Base-by-base conservation (phyloP, 2,888 invertebrate species). In the Hyppa rectilinea region DNA sequence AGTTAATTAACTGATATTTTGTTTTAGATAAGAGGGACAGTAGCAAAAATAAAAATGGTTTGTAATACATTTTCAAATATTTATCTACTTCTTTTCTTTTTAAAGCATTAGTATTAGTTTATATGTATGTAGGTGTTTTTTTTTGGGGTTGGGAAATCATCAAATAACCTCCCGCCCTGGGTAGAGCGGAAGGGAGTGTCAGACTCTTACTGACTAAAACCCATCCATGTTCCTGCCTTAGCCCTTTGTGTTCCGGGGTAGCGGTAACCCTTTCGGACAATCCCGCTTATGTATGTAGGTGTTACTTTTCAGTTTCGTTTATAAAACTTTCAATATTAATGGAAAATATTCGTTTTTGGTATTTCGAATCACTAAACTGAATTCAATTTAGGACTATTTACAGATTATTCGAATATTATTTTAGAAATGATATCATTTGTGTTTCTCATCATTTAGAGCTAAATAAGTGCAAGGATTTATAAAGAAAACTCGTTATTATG, bases 11-110 rank as follows among this genome's bases (percentile, higher is more conserved):
- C 43, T 71, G 55, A 81, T 79, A 81, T 79, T 79, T 79, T 79
- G 79, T 79, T 79, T 79, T 79, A 79, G 79, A 79, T 79, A 79
- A 81, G 56, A 79, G 66, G 79, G 82, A 79, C 82, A 63, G 71
- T 78, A 78, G 82, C 63, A 79, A 79, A 79, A 79, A 81, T 78
- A 79, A 79, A 64, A 81, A 79, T 77, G 79, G 79, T 79, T 79
- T 78, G 79, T 79, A 75, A 78, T 71, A 75, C 50, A 75, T 78
- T 78, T 75, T 75, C 10, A 71, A 52, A 61, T 75, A 71, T 62
- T 75, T 61, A 50, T 77, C 71, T 78, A 45, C 31, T 64, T 49
- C 31, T 61, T 59, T 59, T 67, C 34, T 40, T 65, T 69, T 66
- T 20, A 34, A 65, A 45, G 56, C 49, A 59, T 59, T 81, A 65